These are phyloP conservation scores for Intellagama lesueurii DNA, from an alignment of 2,797 vertebrate genomes.

Conservation along the genomic window DNA sequence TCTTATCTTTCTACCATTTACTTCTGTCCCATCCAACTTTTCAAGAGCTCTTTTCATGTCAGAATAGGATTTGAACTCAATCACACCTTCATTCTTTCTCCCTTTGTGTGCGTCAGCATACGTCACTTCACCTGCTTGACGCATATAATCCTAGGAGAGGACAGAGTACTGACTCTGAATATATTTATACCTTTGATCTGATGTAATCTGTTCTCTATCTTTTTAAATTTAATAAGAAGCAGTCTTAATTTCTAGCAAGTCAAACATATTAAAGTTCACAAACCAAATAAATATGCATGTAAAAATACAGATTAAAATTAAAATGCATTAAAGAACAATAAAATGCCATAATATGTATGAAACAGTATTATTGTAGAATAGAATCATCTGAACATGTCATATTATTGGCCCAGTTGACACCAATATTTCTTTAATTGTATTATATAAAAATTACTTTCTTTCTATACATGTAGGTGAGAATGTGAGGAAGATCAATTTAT, in stretches of 20 bases:
- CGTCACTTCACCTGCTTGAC: conserved; percentile 98
- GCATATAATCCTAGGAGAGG: conserved; percentile 93
- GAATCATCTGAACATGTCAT: too few relatives aligned
- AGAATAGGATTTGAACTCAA: conserved; percentile 96
- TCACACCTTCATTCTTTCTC: conserved; percentile 95
- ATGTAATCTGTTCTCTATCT: not conserved
- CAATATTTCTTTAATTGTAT: too few relatives aligned
- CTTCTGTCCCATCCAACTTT: conserved; percentile 95
- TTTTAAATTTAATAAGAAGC: not conserved
- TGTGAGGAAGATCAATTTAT: not conserved
- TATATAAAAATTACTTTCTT: not conserved
- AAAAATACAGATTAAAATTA: too few relatives aligned
- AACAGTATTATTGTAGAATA: too few relatives aligned
- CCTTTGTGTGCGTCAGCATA: conserved; percentile 97
- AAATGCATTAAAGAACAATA: too few relatives aligned
- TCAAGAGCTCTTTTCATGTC: conserved; percentile 98
- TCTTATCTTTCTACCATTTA: conserved; percentile 96
- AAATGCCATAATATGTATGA: too few relatives aligned
- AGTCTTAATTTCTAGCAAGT: too few relatives aligned
- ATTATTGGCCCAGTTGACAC: too few relatives aligned
- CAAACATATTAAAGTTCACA: too few relatives aligned
- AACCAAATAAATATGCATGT: not conserved
- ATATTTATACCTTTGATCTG: conserved; percentile 40
- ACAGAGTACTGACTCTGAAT: conserved; percentile 62
- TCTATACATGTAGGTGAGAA: not conserved